phyloP scores from a whole-genome alignment of 2,113 vertebrate genomes.

The Asarcornis scutulata region DNA sequence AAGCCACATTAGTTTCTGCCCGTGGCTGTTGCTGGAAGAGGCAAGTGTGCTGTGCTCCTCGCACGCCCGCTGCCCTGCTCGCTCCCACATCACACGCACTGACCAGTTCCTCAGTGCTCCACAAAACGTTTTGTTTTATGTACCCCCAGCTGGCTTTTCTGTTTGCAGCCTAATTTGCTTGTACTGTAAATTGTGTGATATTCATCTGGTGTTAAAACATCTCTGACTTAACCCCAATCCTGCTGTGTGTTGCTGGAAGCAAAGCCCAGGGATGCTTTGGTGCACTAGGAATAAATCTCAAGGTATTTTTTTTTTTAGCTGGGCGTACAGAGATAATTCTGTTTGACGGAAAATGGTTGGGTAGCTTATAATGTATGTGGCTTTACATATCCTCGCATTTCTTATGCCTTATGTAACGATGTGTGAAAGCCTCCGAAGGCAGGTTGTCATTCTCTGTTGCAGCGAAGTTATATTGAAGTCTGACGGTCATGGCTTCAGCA shows the following conservation, averaged over 20 bases:
- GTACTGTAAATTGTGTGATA: not conserved
- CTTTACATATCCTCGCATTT: not conserved
- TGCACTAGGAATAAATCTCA: not conserved
- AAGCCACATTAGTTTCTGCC: not conserved
- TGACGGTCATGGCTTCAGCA: not conserved
- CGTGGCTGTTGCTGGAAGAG: not conserved
- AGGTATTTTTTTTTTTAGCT: not conserved
- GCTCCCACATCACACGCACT: too few relatives aligned
- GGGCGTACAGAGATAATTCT: not conserved
- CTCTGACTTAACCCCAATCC: not conserved
- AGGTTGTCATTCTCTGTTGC: not conserved
- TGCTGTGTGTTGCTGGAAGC: not conserved
- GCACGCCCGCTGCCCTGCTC: accelerated
- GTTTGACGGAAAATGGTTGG: not conserved
- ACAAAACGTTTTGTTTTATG: not conserved
- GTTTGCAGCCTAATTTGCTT: not conserved
- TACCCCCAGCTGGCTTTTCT: not conserved
- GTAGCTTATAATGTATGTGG: not conserved
- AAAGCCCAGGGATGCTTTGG: not conserved
- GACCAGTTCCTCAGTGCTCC: too few relatives aligned
- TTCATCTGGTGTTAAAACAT: not conserved
- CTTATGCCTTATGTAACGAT: not conserved
- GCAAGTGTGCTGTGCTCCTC: not conserved
- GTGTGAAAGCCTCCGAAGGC: not conserved
- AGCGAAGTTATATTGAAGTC: too few relatives aligned